A percentile compares a stretch with the other conserved stretches of the same genome.
These are phyloP conservation scores for Tachuris rubrigastra DNA, from an alignment of 2,113 vertebrate genomes.

Conservation along the genomic window DNA sequence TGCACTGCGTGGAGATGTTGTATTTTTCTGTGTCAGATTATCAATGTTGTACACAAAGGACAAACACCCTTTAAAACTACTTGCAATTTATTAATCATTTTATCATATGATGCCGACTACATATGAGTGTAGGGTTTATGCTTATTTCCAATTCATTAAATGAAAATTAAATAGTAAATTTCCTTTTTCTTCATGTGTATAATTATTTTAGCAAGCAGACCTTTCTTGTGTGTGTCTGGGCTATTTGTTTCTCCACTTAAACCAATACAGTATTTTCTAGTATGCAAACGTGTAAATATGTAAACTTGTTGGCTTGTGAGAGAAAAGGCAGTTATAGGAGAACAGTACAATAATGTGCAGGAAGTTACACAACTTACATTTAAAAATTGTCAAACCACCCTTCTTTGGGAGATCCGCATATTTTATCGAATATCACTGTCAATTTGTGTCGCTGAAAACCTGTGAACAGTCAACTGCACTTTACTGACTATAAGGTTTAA, in stretches of 20 bases:
- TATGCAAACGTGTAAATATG: not conserved
- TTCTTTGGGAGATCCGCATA: not conserved
- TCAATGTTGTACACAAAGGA: not conserved
- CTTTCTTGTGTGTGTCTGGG: not conserved
- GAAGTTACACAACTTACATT: not conserved
- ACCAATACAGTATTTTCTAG: not conserved
- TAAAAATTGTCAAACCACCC: not conserved
- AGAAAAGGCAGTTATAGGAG: not conserved
- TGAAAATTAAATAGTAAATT: not conserved
- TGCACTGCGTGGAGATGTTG: not conserved
- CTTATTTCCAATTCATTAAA: not conserved
- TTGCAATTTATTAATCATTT: not conserved
- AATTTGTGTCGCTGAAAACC: constrained; percentile 12
- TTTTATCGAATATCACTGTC: constrained; percentile 4
- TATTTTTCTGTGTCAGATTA: not conserved
- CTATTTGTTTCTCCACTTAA: not conserved
- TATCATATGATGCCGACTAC: not conserved
- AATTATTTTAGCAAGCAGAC: not conserved
- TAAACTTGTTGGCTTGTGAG: not conserved
- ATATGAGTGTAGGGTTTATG: not conserved
- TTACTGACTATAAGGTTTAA: constrained; percentile 18
- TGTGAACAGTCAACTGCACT: not conserved
- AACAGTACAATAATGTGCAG: not conserved
- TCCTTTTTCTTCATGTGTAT: not conserved
- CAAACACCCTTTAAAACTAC: not conserved